A percentile compares a stretch with the other conserved stretches of the same genome.
Conservation (phyloP, 2,888 invertebrate species). For the Tetragonisca angustula region DNA sequence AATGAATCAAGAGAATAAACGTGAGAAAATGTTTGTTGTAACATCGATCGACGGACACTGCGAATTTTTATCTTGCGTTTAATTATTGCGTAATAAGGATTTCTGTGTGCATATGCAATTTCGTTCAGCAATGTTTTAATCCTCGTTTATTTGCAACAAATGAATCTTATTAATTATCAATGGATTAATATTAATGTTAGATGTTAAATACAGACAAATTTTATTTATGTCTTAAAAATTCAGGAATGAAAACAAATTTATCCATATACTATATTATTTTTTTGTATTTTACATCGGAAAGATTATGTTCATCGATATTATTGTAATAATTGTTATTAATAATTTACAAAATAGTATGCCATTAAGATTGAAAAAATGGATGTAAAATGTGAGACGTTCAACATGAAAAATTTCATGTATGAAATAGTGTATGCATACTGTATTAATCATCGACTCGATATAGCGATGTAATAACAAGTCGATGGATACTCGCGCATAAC, state of each 20-base stretch:
- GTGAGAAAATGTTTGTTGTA: constrained; percentile 15
- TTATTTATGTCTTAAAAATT: constrained; percentile 3
- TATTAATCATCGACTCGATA: constrained; percentile 30
- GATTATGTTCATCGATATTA: neutral
- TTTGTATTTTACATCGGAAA: neutral
- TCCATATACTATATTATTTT: neutral
- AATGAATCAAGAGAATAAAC: neutral
- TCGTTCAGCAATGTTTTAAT: constrained; percentile 42
- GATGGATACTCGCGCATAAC: constrained; percentile 3
- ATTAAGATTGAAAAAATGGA: neutral
- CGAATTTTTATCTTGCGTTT: constrained; percentile 23
- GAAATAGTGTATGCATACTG: constrained; percentile 53
- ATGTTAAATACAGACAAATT: neutral
- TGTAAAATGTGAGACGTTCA: constrained; percentile 15
- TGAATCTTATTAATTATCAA: constrained; percentile 1
- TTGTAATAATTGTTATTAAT: neutral
- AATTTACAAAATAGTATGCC: neutral
- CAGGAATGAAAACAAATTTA: neutral
- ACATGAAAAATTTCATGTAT: constrained; percentile 17
- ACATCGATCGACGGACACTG: constrained; percentile 12
- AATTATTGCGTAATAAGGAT: constrained; percentile 21
- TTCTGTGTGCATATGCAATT: constrained; percentile 59
- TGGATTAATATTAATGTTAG: neutral
- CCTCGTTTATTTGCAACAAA: neutral
- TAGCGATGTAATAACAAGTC: neutral